Conservation (phyloP, 2,797 vertebrate species). For the Rhinichthys osculus region DNA sequence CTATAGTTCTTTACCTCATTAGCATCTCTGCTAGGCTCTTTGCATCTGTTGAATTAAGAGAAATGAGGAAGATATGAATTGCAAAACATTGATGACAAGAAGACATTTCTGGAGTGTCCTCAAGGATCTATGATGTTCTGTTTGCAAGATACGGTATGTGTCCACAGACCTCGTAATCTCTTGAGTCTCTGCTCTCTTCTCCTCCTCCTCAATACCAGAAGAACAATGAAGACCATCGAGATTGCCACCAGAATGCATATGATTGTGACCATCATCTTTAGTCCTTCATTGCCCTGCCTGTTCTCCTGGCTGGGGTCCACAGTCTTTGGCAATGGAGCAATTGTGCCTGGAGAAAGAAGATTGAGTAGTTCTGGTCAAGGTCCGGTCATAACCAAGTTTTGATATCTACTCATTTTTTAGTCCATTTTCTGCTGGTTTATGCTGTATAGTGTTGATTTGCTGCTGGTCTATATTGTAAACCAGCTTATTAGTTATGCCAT, state of each 20-base stretch:
- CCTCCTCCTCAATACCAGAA: slow-evolving; percentile 91
- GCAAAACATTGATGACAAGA: background rate
- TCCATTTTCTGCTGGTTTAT: background rate
- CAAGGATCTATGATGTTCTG: background rate
- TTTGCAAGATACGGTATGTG: background rate
- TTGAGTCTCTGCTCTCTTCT: slow-evolving; percentile 96
- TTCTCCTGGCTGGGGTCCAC: slow-evolving; percentile 92
- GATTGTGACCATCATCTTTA: slow-evolving; percentile 99
- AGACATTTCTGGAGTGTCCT: background rate
- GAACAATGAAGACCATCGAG: slow-evolving; percentile 90
- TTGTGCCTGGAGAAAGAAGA: slow-evolving; percentile 83
- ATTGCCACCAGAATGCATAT: slow-evolving; percentile 92
- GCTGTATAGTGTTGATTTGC: background rate
- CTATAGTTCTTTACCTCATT: slow-evolving; percentile 90
- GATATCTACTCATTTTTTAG: background rate
- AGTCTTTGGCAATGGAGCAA: slow-evolving; percentile 93
- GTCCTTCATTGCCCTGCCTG: slow-evolving; percentile 90
- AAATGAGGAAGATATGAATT: slow-evolving; percentile 64
- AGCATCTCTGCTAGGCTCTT: slow-evolving; percentile 99
- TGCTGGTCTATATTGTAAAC: background rate
- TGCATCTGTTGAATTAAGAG: slow-evolving; percentile 89
- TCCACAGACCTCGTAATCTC: slow-evolving; percentile 87
- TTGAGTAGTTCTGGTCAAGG: too few relatives aligned
- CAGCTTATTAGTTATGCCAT: background rate
- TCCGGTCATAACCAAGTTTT: background rate